Base-by-base conservation (phyloP, 2,888 invertebrate species). In the Girardia tigrina region DNA sequence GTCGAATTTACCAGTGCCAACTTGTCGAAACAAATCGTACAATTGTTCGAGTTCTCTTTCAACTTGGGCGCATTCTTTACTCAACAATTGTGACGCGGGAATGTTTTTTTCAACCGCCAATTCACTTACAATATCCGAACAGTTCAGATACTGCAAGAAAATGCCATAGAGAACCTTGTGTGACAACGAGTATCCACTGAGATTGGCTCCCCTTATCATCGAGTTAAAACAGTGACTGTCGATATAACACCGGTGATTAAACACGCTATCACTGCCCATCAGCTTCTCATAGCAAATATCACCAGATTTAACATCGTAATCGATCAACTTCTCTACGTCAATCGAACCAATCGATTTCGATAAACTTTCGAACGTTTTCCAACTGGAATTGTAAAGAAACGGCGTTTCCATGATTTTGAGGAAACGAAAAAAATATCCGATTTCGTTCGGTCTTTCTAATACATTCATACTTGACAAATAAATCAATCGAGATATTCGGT, bases 241-340 rank as follows among this genome's bases (percentile, higher is more conserved):
- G 4, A 56, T 56, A 56, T 56, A 56, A n/a, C 56, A 56, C 6
- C 23, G n/a, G 23, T 56, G 56, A 23, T 56, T 23, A 8, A 56
- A n/a, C 2, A 56, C 56, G 6, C 23, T 56, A n/a, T 56, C 56
- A 56, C 56, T 56, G n/a, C 56, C 56, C 4, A 56, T 6, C n/a
- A 56, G n/a, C 23, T 56, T 56, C n/a, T 56, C 56, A 56, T 56
- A 56, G 23, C 56, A 56, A 6, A n/a, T 56, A 56, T 56, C 56
- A 12, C 56, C 56, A n/a, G 23, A 20, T 56, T 20, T 23, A 56
- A 12, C 56, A n/a, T 56, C 56, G n/a, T 56, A 56, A 56, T 56
- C 23, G 4, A 56, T 4, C 2, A 56, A n/a, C 4, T 56, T 56
- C 4, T 16, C 23, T 12, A 56, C 23, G 23, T 56, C n/a, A 56